A percentile compares a stretch with the other conserved stretches of the same genome.
phyloP scores from a whole-genome alignment of 2,113 vertebrate genomes.

The Mesoclemmys tuberculata region DNA sequence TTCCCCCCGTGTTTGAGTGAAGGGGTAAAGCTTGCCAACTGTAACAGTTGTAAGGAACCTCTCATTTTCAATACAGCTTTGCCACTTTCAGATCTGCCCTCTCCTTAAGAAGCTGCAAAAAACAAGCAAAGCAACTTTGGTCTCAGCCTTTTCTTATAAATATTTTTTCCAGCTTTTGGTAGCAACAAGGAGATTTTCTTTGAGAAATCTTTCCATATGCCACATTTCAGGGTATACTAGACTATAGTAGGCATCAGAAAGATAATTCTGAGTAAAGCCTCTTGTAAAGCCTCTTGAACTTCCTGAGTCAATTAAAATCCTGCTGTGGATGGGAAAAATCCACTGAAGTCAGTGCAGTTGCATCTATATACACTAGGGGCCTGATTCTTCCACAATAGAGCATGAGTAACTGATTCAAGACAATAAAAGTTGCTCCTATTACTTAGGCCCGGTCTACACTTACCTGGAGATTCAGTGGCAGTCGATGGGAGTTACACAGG shows the following conservation, averaged over 20 bases:
- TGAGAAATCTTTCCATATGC: not conserved
- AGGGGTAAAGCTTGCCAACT: not conserved
- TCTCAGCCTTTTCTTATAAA: not conserved
- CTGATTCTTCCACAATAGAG: not conserved
- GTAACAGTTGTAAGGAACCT: not conserved
- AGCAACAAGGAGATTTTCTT: not conserved
- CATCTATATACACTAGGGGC: not conserved
- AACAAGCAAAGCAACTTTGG: not conserved
- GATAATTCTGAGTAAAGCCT: not conserved
- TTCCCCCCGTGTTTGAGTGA: not conserved
- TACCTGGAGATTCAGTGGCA: too few species aligned
- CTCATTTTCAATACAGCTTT: not conserved
- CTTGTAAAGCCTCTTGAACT: not conserved
- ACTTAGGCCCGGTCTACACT: too few species aligned
- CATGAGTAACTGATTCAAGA: not conserved
- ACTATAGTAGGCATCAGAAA: not conserved
- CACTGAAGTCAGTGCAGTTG: not conserved
- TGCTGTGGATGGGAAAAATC: not conserved
- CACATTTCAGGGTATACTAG: not conserved
- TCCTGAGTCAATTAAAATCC: not conserved
- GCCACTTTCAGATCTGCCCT: not conserved
- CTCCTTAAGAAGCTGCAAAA: not conserved
- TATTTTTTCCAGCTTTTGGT: not conserved
- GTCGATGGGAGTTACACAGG: too few species aligned
- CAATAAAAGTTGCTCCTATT: not conserved